phyloP scores from a whole-genome alignment of 2,113 vertebrate genomes.

The Corythoichthys intestinalis region DNA sequence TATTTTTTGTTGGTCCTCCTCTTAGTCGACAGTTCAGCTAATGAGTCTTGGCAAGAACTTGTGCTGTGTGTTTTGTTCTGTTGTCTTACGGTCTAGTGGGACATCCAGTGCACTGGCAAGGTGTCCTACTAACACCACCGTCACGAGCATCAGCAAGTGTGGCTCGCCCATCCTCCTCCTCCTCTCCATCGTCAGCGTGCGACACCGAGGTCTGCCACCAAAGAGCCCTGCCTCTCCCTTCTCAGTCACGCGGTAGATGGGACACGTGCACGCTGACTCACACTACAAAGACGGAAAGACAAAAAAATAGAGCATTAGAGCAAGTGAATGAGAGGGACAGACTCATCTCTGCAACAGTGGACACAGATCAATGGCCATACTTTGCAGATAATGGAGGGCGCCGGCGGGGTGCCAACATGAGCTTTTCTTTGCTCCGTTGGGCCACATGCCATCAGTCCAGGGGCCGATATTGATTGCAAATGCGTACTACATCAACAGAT shows the following conservation, averaged over 20 bases:
- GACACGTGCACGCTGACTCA: conserved; percentile 45
- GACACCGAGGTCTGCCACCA: conserved; percentile 59
- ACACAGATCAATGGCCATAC: conserved; percentile 40
- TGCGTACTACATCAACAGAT: conserved; percentile 1
- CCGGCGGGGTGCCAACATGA: conserved; percentile 32
- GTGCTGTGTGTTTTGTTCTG: not conserved
- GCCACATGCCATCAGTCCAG: conserved; percentile 45
- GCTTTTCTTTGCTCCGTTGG: conserved; percentile 52
- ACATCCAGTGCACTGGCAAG: conserved; percentile 85
- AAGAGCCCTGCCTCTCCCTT: conserved; percentile 61
- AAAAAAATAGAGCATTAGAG: conserved; percentile 17
- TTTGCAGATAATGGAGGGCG: conserved; percentile 37
- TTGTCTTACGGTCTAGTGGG: conserved; percentile 90
- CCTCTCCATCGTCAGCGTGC: conserved; percentile 75
- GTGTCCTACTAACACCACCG: conserved; percentile 80
- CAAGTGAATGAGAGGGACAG: conserved; percentile 12
- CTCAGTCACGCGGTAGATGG: conserved; percentile 46
- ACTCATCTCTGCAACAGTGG: conserved; percentile 16
- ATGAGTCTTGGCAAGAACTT: not conserved
- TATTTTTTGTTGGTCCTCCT: not conserved
- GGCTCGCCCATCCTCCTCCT: conserved; percentile 62
- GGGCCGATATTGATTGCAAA: conserved; percentile 46
- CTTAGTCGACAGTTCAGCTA: not conserved
- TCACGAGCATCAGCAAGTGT: conserved; percentile 51
- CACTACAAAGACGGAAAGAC: conserved; percentile 33